Conservation (phyloP, 2,888 invertebrate genomes). For the Cecidostiba fungosa region DNA sequence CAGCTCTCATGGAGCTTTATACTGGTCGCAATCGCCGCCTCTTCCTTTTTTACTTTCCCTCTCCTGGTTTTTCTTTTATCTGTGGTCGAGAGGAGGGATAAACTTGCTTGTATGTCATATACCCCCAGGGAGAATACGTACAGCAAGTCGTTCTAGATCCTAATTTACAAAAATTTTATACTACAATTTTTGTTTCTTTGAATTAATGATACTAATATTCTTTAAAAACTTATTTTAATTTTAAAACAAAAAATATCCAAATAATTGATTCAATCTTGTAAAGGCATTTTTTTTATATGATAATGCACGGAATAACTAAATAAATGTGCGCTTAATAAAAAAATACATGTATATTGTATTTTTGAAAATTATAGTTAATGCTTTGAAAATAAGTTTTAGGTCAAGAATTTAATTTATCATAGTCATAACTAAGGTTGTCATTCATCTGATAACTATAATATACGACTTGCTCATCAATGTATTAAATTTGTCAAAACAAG, state of each 20-base stretch:
- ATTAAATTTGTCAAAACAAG: too few species aligned
- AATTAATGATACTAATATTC: neutral
- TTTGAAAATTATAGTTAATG: too few species aligned
- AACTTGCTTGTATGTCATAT: constrained; percentile 19
- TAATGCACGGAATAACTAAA: too few species aligned
- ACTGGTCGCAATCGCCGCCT: constrained; percentile 66
- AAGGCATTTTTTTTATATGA: neutral
- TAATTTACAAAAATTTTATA: constrained; percentile 12
- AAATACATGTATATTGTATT: too few species aligned
- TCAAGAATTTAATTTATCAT: too few species aligned
- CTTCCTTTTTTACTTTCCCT: constrained; percentile 8
- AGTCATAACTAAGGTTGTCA: too few species aligned
- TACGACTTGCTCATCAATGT: too few species aligned
- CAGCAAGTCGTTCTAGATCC: neutral
- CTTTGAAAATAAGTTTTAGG: too few species aligned
- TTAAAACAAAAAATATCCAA: too few species aligned
- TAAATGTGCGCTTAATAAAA: too few species aligned
- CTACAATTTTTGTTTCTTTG: neutral
- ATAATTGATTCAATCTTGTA: neutral
- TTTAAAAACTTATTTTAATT: neutral
- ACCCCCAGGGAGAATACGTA: constrained; percentile 5
- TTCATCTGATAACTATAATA: too few species aligned
- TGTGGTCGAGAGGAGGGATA: constrained; percentile 7
- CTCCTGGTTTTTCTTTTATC: constrained; percentile 8
- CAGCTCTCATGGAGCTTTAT: constrained; percentile 77